Conservation (phyloP, 2,888 invertebrate species). For the Apoda limacodes region DNA sequence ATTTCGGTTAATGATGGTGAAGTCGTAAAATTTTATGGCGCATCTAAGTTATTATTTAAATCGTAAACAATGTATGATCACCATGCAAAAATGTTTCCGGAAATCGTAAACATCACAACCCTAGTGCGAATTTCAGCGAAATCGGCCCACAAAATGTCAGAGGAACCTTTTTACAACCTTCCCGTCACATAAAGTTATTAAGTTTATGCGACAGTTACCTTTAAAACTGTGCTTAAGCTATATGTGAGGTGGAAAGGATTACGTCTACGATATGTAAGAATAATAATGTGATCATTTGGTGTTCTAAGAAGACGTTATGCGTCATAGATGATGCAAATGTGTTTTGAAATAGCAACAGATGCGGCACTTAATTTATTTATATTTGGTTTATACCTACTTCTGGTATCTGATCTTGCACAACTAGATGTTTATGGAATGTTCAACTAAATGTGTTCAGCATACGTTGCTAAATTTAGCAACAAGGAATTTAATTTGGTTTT, state of each 20-base stretch:
- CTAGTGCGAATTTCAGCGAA: slow-evolving; percentile 34
- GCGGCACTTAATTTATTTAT: slow-evolving; percentile 1
- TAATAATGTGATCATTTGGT: slow-evolving; percentile 19
- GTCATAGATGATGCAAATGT: slow-evolving; percentile 17
- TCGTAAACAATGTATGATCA: slow-evolving; percentile 18
- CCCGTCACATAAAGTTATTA: slow-evolving; percentile 51
- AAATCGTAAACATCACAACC: slow-evolving; percentile 32
- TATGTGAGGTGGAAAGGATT: slow-evolving; percentile 27
- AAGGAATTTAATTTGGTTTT: no score
- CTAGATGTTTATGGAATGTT: no score
- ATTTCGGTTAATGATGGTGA: no score
- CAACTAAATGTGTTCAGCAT: no score
- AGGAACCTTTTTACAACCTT: slow-evolving; percentile 36
- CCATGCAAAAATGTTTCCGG: slow-evolving; percentile 28
- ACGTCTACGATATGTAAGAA: slow-evolving; percentile 26
- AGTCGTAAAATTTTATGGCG: no score
- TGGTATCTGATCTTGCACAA: no score
- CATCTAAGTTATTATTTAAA: no score
- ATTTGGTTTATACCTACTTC: no score
- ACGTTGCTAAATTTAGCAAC: no score
- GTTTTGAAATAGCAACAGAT: slow-evolving; percentile 7
- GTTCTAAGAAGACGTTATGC: slow-evolving; percentile 29
- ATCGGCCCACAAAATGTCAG: slow-evolving; percentile 36
- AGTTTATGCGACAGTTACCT: slow-evolving; percentile 49
- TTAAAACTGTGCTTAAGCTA: slow-evolving; percentile 31